phyloP scores from a whole-genome alignment of 2,888 invertebrate species.

The Habroteleia sp. region DNA sequence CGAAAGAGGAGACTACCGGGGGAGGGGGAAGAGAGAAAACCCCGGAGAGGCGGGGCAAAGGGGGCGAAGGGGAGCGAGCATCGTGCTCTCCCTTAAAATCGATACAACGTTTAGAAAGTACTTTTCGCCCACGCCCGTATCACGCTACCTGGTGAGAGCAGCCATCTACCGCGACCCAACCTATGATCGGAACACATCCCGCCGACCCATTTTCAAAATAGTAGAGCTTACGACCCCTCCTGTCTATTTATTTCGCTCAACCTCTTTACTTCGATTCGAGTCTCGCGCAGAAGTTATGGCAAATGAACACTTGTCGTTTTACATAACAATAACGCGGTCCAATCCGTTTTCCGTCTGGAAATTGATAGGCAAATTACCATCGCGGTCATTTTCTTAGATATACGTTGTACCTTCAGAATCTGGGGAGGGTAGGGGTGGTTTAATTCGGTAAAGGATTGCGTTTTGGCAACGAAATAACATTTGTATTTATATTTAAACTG shows the following conservation, averaged over 20 bases:
- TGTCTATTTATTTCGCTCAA: conserved; percentile 49
- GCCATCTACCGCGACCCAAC: conserved; percentile 59
- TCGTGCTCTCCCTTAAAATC: conserved; percentile 70
- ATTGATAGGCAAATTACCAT: too few relatives aligned
- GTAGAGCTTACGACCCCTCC: conserved; percentile 53
- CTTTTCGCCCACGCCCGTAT: conserved; percentile 72
- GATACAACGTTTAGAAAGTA: conserved; percentile 75
- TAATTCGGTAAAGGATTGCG: too few relatives aligned
- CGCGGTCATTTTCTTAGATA: too few relatives aligned
- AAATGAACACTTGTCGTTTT: conserved; percentile 55
- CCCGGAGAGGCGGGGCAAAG: conserved; percentile 22
- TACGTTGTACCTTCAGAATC: too few relatives aligned
- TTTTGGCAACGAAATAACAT: too few relatives aligned
- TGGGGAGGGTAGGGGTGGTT: too few relatives aligned
- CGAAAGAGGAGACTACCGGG: conserved; percentile 9
- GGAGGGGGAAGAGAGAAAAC: conserved; percentile 6
- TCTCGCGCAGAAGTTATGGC: conserved; percentile 34
- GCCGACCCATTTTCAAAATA: conserved; percentile 65
- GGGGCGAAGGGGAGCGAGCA: conserved; percentile 38
- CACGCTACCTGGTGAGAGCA: conserved; percentile 62
- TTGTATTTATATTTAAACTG: too few relatives aligned
- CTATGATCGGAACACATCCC: conserved; percentile 61
- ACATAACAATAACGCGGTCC: conserved; percentile 42
- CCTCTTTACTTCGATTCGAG: conserved; percentile 52
- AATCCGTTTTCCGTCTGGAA: too few relatives aligned